Conservation (phyloP, 2,888 invertebrate genomes). For the Incurvaria masculella region DNA sequence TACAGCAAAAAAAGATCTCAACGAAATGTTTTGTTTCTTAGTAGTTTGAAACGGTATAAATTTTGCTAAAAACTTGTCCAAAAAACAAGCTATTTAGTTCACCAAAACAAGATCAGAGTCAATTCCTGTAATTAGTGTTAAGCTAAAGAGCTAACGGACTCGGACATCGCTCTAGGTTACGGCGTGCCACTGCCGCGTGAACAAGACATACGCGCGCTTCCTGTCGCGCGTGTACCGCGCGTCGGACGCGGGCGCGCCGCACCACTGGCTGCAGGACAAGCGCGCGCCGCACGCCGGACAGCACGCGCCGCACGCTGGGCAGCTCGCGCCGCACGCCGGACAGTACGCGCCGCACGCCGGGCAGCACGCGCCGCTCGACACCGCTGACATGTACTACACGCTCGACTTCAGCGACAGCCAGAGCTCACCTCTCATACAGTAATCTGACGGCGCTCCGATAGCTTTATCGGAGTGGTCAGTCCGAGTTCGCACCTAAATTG, state of each 20-base stretch:
- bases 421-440: constrained; percentile 72
- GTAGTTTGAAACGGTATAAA: too few species aligned
- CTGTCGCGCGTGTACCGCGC: constrained; percentile 53
- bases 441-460: constrained; percentile 24
- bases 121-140: too few species aligned
- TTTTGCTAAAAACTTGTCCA: too few species aligned
- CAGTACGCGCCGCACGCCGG: constrained; percentile 27
- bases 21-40: too few species aligned
- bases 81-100: too few species aligned
- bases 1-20: too few species aligned
- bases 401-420: constrained; percentile 76
- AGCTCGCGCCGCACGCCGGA: constrained; percentile 24
- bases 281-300: constrained; percentile 26
- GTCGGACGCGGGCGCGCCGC: constrained; percentile 33
- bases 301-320: constrained; percentile 17
- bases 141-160: too few species aligned
- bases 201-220: constrained; percentile 70
- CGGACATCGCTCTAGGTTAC: too few species aligned
- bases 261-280: constrained; percentile 62
- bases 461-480: too few species aligned
- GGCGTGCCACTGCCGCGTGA: constrained; percentile 75
- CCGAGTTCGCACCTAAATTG: too few species aligned
- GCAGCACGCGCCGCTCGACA: constrained; percentile 57
- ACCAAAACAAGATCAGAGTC: too few species aligned
- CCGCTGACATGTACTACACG: constrained; percentile 74